Evolutionary conservation across 2,888 invertebrate genomes (phyloP), one percentile per base, ranked within the genome.

Genomic region (Drosophila dives): DNA sequence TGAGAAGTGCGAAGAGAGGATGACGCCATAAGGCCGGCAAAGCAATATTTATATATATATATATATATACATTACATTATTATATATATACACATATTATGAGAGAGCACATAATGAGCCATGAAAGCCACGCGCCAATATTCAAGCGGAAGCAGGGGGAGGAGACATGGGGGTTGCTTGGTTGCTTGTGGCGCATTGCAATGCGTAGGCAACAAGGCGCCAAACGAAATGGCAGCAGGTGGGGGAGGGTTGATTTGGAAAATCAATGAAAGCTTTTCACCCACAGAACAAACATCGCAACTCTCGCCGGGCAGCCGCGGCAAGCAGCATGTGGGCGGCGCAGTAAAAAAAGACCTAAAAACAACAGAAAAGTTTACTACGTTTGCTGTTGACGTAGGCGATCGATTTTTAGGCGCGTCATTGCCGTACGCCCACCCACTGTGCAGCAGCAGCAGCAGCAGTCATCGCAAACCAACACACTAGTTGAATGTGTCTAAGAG

Each of bases 301-400:
- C 62, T 48, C 54, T 55, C 54, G 36, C 26, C 11, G 33, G 33
- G 33, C 2, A 33, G 33, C 20, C 20, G 10, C 32, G 32, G 12
- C 32, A 32, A 50, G 53, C 59, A 58, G 54, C 33, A 38, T 59
- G 83, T 83, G 72, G 80, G 62, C 55, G 68, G 50, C 36, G 62
- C 20, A 60, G 6, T 8, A 48, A 33, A 26, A 53, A n/a, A 11
- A 32, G 7, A 32, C 29, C 29, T 29, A 51, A 20, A 23, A 2
- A 15, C 7, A 34, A 26, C 6, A n/a, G 3, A 51, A 69, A 65
- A 66, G 86, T 75, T 81, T 81, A 88, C 89, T 81, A 83, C 83
- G 81, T 78, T 86, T 86, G 64, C 72, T 86, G 84, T 86, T 86
- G 89, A 82, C 84, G 86, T 86, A 86, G 86, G 88, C 75, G 81